Base-by-base conservation (phyloP, 2,797 vertebrate species). In the Zenarchopterus dispar region DNA sequence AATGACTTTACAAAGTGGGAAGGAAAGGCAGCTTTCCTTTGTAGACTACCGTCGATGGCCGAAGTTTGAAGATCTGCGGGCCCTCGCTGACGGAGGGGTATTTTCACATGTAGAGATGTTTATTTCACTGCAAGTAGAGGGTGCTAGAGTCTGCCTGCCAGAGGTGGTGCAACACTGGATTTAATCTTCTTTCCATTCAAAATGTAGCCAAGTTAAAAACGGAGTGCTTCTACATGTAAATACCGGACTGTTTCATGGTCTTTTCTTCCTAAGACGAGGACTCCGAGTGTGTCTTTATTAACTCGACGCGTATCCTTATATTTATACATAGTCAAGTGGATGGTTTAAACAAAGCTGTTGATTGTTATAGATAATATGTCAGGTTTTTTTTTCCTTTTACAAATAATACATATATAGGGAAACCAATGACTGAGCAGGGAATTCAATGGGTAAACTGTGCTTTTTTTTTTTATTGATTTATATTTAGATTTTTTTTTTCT, bases 61-160 rank as follows among this genome's bases (percentile, higher is more conserved):
- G n/a, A 31, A 0, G 79, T 67, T 36, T 53, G 86, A 70, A 39
- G 79, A 77, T 63, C 43, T 78, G 28, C 16, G 64, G 85, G 84
- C 82, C 84, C 82, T 89, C 79, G 57, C 59, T 21, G 45, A 62
- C 60, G 70, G 88, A 87, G 88, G 87, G 88, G 64, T 75, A 80
- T 58, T 39, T 73, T 75, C 23, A 62, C 10, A 23, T 43, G 70
- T 54, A 67, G 84, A 85, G 63, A 73, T 62, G 91, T 92, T 92
- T 91, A 89, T 92, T 91, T 86, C 71, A 89, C 87, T 90, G 89
- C 86, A 85, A 79, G 84, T 78, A 84, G 86, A 78, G 82, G 85
- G 77, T 55, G 73, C 78, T 71, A 64, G 24, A 83, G 75, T 67
- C 75, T 81, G 73, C 48, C 70, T 51, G 56, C 44, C 55, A 39